Percentiles rank a stretch among this genome's conserved stretches.
These are phyloP conservation scores for Lontra canadensis DNA, from an alignment of 2,113 vertebrate genomes.

Conservation along the genomic window DNA sequence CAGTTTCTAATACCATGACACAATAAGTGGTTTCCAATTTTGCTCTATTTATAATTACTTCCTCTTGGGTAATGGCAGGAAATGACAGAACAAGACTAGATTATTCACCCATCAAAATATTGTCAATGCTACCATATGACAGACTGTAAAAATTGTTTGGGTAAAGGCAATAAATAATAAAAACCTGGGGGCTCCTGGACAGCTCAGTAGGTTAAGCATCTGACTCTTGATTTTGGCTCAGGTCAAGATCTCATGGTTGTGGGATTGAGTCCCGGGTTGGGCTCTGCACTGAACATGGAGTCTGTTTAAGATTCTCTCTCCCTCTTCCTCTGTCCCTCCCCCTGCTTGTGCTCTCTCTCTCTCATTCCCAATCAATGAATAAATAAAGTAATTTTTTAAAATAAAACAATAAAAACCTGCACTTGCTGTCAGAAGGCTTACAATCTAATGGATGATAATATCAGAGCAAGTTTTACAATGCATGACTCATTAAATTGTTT, in stretches of 20 bases:
- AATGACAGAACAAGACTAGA: neutral
- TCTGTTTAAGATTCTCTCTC: neutral
- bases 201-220: neutral
- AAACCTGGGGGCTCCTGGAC: neutral
- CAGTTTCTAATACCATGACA: neutral
- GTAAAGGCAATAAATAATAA: neutral
- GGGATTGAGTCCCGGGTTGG: neutral
- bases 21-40: neutral
- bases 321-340: neutral
- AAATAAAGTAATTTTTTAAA: neutral
- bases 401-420: neutral
- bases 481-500: neutral
- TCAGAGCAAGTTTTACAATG: neutral
- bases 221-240: neutral
- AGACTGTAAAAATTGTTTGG: neutral
- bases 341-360: neutral
- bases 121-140: neutral
- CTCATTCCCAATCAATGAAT: neutral
- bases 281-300: neutral
- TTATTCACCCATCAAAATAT: neutral
- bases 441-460: neutral
- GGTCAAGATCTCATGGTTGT: neutral
- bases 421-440: neutral
- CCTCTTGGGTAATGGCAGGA: neutral
- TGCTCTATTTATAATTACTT: neutral